Conservation (phyloP, 2,797 vertebrate species). For the Chloroceryle inda region DNA sequence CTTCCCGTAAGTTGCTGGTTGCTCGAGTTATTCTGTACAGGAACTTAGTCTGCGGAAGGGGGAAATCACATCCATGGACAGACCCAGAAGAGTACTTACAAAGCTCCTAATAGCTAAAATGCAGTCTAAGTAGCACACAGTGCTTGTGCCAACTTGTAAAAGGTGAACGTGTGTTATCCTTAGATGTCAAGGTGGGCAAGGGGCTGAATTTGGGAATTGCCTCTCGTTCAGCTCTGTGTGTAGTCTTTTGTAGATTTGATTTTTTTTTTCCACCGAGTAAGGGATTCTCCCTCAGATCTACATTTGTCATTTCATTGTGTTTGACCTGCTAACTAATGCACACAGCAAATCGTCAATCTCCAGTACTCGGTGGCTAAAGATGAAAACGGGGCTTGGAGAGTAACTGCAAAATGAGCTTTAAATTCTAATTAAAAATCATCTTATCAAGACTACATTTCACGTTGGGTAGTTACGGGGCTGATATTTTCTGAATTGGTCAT, state of each 20-base stretch:
- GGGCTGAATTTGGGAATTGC: neutral
- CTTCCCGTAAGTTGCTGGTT: neutral
- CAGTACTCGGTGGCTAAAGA: neutral
- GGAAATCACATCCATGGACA: neutral
- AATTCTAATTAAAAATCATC: conserved; percentile 41
- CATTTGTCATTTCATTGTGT: neutral
- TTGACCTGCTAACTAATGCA: conserved; percentile 25
- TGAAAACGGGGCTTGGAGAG: neutral
- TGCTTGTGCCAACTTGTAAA: neutral
- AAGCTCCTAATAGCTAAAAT: neutral
- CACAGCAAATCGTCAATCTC: neutral
- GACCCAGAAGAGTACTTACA: neutral
- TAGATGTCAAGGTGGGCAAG: neutral
- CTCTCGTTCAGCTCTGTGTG: neutral
- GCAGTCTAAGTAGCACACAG: neutral
- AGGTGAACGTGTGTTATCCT: neutral
- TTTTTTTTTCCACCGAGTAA: neutral
- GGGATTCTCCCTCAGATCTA: neutral
- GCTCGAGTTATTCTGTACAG: neutral
- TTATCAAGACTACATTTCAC: conserved; percentile 33
- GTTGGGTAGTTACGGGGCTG: neutral
- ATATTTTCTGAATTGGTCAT: conserved; percentile 26
- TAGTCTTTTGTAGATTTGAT: neutral
- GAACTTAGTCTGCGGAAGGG: neutral
- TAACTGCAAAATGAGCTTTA: conserved; percentile 37